A percentile compares a stretch with the other conserved stretches of the same genome.
These are phyloP conservation scores for Melipona bicolor DNA, from an alignment of 2,888 invertebrate species.

Conservation along the genomic window DNA sequence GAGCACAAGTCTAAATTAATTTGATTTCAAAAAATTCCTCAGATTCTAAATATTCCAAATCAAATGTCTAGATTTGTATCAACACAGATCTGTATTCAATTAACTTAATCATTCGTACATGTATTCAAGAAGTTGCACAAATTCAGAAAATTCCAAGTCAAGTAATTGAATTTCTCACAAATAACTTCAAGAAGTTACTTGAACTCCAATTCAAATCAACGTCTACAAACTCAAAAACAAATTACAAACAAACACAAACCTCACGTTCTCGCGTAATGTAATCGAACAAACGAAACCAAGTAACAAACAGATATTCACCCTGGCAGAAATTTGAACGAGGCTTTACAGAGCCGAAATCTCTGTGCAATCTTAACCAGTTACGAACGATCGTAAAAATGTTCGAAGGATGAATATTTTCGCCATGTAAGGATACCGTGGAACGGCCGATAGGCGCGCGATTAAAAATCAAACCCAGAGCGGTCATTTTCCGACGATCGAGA, in stretches of 20 bases:
- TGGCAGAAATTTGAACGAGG: background rate
- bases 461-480: background rate
- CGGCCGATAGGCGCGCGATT: constrained; percentile 8
- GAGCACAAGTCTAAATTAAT: background rate
- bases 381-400: background rate
- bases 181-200: no score
- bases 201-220: no score
- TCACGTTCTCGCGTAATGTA: no score
- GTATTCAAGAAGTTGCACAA: no score
- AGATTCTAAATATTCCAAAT: background rate
- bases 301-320: background rate
- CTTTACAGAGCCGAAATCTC: background rate
- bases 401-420: constrained; percentile 8
- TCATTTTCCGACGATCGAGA: background rate
- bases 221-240: no score
- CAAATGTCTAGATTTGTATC: background rate
- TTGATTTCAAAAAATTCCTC: background rate
- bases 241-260: no score
- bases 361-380: background rate
- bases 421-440: background rate
- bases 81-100: no score
- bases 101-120: no score
- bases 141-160: no score
- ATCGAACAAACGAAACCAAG: background rate
- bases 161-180: background rate